Evolutionary conservation across 2,113 vertebrate genomes (phyloP).

Genomic region (Pyrgilauda ruficollis): DNA sequence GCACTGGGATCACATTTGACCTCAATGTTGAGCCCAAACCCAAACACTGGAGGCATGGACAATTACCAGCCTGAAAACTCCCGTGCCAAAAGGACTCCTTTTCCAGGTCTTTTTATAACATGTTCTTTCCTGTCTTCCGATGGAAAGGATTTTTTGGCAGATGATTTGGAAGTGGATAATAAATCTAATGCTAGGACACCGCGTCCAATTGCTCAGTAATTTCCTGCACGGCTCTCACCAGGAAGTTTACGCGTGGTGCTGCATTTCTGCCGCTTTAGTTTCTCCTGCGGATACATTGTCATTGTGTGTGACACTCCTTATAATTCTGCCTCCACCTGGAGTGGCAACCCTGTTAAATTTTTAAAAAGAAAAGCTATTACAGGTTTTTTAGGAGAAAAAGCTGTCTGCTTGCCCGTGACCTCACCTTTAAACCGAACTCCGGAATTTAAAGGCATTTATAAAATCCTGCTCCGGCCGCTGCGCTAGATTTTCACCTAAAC

Average conservation of each 20-base stretch:
- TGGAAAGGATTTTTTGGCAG: neutral
- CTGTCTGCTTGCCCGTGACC: neutral
- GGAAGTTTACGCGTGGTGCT: neutral
- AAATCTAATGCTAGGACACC: neutral
- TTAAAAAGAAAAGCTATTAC: neutral
- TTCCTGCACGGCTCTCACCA: neutral
- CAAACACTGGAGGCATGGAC: neutral
- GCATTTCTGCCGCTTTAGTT: neutral
- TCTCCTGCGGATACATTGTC: neutral
- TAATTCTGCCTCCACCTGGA: neutral
- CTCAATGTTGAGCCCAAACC: neutral
- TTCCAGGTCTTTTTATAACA: neutral
- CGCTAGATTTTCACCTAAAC: neutral
- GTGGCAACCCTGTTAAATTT: neutral
- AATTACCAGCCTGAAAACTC: neutral
- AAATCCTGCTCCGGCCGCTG: neutral
- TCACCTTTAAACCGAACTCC: neutral
- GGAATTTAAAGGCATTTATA: neutral
- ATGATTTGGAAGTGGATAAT: neutral
- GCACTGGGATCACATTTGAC: neutral
- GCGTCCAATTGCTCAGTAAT: neutral
- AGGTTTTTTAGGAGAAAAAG: neutral
- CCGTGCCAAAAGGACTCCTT: neutral
- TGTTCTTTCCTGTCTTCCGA: neutral
- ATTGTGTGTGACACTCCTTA: neutral